Evolutionary conservation across 1,140 invertebrate species (phyloP).

Genomic region (Neodiprion lecontei): DNA sequence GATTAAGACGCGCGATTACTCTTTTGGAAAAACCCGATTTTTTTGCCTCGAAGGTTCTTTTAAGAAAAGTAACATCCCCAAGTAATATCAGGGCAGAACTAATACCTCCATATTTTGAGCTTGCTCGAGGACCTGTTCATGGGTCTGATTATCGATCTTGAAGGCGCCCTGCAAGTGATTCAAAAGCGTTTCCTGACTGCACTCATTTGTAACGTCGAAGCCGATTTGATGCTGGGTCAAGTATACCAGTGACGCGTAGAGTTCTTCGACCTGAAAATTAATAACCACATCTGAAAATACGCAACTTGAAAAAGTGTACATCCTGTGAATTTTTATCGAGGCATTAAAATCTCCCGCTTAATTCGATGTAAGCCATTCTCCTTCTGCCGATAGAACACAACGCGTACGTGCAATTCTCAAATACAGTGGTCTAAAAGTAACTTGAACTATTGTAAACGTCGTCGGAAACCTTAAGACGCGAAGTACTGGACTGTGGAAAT

Average conservation of each 20-base stretch:
- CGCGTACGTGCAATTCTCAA: not conserved
- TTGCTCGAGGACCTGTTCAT: constrained; percentile 71
- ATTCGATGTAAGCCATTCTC: too few relatives aligned
- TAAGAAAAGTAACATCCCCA: not conserved
- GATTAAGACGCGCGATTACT: constrained; percentile 22
- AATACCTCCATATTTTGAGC: constrained; percentile 75
- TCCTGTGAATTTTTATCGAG: too few relatives aligned
- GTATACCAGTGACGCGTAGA: constrained; percentile 92
- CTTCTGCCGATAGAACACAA: not conserved
- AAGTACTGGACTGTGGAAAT: not conserved
- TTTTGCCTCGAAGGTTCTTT: not conserved
- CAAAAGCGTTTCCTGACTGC: constrained; percentile 75
- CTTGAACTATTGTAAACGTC: not conserved
- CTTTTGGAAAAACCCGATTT: not conserved
- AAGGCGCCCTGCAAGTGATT: constrained; percentile 89
- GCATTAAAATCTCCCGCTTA: too few relatives aligned
- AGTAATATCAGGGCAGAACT: not conserved
- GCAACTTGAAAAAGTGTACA: too few relatives aligned
- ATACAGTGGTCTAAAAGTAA: not conserved
- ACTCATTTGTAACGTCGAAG: constrained; percentile 72
- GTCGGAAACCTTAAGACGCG: not conserved
- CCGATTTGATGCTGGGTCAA: constrained; percentile 94
- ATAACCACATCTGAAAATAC: constrained; percentile 18
- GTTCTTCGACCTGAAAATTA: constrained; percentile 79
- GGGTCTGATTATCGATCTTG: constrained; percentile 78